Base-by-base conservation (phyloP, 1,140 invertebrate species). In the Adoxophyes honmai region DNA sequence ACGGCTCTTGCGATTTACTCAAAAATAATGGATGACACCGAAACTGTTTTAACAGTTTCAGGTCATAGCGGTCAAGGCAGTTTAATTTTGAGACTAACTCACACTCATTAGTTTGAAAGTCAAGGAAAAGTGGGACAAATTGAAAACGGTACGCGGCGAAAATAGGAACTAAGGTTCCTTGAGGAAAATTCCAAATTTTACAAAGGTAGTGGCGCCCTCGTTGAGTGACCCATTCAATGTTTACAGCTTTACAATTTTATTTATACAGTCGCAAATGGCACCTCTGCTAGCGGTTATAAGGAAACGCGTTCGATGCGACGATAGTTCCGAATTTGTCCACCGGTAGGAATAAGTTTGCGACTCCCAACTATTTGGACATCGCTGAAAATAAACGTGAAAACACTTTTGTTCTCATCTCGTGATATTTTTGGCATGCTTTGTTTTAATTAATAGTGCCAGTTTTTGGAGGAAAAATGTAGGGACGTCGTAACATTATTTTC, bases 341-440 rank as follows among this genome's bases (percentile, higher is more conserved):
- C 10, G n/a, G 42, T 18, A 48, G 21, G 21, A 0, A 18, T 48
- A 48, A 48, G 18, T 33, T 48, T 33, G 42, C 21, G n/a, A 11
- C 4, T 48, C n/a, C 42, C 2, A 48, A 21, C 42, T 21, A 48
- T 48, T 48, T 33, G 42, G 42, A 21, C 42, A 48, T 48, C 42
- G 42, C 42, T 48, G 42, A 48, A 48, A 48, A 48, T 48, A 48
- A 48, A 48, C 16, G 18, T 11, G 42, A 21, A 18, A 48, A 48
- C 42, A 48, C 42, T 48, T 21, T 16, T 48, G 42, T 48, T 48
- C 42, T 28, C 28, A n/a, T 48, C 42, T 28, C 28, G 16, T 11
- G 4, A 18, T 48, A 48, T 48, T 48, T 48, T 48, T 9, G 18
- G 42, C 18, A 11, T 11, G 42, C 21, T 21, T 48, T 21, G 42